Evolutionary conservation across 2,797 vertebrate genomes (phyloP), one percentile per base, ranked within the genome.

Genomic region (Gastrophryne carolinensis): DNA sequence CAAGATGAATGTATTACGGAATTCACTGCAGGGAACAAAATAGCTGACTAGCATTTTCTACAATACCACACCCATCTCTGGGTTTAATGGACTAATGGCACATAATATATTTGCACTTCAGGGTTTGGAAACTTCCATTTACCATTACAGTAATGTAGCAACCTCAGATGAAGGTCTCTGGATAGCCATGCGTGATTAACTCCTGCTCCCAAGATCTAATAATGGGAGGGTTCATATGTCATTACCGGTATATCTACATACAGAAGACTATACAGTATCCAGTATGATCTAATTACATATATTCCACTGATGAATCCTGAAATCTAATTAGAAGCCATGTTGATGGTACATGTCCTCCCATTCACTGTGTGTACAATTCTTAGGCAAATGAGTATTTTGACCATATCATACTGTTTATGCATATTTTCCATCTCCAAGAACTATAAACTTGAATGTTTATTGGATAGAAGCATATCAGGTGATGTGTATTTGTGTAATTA

Each of bases 1-100:
- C n/a, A n/a, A n/a, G n/a, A n/a, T n/a, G n/a, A n/a, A n/a, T n/a
- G n/a, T n/a, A n/a, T n/a, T 47, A 19, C 17, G 7, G 10, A 19
- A 60, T 39, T 58, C 60, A 67, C 54, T 50, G 63, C 53, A 26
- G 32, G 23, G 54, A 68, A 26, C 29, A 49, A 44, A 65, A 54
- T 23, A 17, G 61, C 72, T 26, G 72, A 58, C 39, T 49, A 35
- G 72, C 44, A 57, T 63, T 37, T 32, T 44, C 5, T 50, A 39
- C 10, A 35, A 53, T 39, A 27, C 56, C 56, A 68, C 56, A 68
- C 73, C 64, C 64, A 52, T 19, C 12, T 47, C 64, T 61, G 0
- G 15, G 17, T 17, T 15, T 52, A 61, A 61, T 68, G 64, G 17
- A 29, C 49, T 68, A 2, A n/a, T 32, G 10, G n/a, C 35, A 60